Conservation (phyloP, 2,797 vertebrate genomes). For the Euphonia xanthogaster region DNA sequence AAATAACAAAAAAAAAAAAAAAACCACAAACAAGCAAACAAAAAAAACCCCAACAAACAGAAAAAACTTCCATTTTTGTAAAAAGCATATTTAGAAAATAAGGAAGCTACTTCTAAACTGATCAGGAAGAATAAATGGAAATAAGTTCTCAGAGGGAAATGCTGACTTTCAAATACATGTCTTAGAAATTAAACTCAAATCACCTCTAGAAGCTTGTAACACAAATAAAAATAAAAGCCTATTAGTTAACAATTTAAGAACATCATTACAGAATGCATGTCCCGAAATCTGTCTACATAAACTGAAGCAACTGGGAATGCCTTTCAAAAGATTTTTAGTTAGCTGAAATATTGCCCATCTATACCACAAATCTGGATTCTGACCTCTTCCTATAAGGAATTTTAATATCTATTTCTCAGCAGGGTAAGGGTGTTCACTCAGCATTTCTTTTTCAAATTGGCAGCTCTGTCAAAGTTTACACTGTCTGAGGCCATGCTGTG, state of each 20-base stretch:
- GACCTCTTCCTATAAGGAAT: not conserved
- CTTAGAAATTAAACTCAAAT: not conserved
- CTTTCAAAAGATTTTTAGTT: not conserved
- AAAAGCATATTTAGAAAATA: not conserved
- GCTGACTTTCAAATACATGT: not conserved
- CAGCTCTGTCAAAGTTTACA: not conserved
- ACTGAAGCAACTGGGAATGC: not conserved
- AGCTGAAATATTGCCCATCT: not conserved
- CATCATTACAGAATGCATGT: not conserved
- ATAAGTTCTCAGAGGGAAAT: not conserved
- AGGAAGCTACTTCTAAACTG: not conserved
- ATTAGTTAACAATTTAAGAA: not conserved
- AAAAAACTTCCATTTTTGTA: not conserved
- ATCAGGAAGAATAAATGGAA: not conserved
- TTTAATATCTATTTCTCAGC: not conserved
- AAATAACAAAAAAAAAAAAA: not conserved
- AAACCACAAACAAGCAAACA: not conserved
- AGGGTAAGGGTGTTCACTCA: not conserved
- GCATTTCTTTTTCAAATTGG: not conserved
- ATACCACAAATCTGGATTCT: not conserved
- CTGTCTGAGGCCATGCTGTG: fast-evolving
- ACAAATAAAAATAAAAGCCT: not conserved
- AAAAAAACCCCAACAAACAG: not conserved
- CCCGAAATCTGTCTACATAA: not conserved
- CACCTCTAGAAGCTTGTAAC: not conserved